Conservation (phyloP, 2,888 invertebrate genomes). For the Microctonus brassicae region DNA sequence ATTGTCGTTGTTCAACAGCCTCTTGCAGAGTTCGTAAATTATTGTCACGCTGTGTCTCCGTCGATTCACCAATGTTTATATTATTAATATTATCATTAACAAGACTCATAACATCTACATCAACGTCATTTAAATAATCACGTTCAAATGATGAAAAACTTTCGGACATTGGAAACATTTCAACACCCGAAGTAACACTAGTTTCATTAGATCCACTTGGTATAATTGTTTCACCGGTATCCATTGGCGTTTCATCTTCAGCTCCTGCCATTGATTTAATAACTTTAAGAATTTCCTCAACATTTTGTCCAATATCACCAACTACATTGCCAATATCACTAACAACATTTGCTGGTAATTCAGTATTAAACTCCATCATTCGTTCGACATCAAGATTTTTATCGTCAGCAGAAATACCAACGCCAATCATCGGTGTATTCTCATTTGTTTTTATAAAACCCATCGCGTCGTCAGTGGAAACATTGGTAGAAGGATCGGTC, state of each 20-base stretch:
- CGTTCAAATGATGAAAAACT: conserved; percentile 62
- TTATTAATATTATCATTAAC: conserved; percentile 60
- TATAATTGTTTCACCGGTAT: conserved; percentile 32
- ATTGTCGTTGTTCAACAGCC: conserved; percentile 70
- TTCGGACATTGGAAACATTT: conserved; percentile 63
- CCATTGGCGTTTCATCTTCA: conserved; percentile 49
- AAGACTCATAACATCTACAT: conserved; percentile 61
- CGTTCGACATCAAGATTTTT: conserved; percentile 38
- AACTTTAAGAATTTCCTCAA: conserved; percentile 80
- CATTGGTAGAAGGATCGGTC: conserved; percentile 63
- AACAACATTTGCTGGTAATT: conserved; percentile 36
- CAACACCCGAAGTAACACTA: conserved; percentile 54
- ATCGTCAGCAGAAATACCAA: conserved; percentile 36
- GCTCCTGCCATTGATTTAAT: conserved; percentile 80
- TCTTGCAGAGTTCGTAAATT: conserved; percentile 57
- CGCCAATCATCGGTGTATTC: conserved; percentile 68
- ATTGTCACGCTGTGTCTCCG: conserved; percentile 28
- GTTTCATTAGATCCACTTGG: conserved; percentile 49
- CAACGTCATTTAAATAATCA: conserved; percentile 63
- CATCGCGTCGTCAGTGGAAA: conserved; percentile 66
- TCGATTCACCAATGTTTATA: conserved; percentile 38
- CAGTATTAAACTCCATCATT: conserved; percentile 39
- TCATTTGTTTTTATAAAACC: conserved; percentile 73
- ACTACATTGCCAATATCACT: conserved; percentile 48
- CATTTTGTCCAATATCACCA: conserved; percentile 72